Evolutionary conservation across 2,888 invertebrate genomes (phyloP).

Genomic region (Cryptocheilus praepositus): DNA sequence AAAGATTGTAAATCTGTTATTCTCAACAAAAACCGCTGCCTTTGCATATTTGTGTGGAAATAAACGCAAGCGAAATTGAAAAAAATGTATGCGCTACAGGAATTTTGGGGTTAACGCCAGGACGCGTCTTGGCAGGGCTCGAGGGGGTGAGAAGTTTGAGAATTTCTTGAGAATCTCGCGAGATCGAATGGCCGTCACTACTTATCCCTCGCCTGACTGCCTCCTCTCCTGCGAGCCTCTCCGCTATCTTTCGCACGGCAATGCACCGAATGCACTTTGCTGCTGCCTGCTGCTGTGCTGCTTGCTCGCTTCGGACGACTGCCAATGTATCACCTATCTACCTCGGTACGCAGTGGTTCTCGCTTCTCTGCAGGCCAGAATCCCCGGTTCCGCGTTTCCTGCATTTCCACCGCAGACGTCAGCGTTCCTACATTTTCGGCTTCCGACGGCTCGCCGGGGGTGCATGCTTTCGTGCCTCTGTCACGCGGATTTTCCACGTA

Average conservation of each 20-base stretch:
- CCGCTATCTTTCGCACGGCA: conserved; percentile 60
- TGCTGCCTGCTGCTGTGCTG: conserved; percentile 50
- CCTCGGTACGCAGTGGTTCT: conserved; percentile 33
- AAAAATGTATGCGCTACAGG: too few relatives aligned
- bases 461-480: background rate
- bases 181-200: too few relatives aligned
- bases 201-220: conserved; percentile 2
- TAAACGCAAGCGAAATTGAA: too few relatives aligned
- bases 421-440: too few relatives aligned
- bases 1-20: too few relatives aligned
- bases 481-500: conserved; percentile 11
- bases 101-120: too few relatives aligned
- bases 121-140: too few relatives aligned
- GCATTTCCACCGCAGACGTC: background rate
- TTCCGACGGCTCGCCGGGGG: too few relatives aligned
- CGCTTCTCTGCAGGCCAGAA: conserved; percentile 4
- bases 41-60: too few relatives aligned
- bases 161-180: too few relatives aligned
- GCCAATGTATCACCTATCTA: conserved; percentile 55
- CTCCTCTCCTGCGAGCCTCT: conserved; percentile 1
- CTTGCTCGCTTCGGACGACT: conserved; percentile 31
- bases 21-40: too few relatives aligned
- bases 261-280: conserved; percentile 63
- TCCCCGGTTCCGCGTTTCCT: conserved; percentile 5
- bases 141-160: too few relatives aligned